Percentiles rank a stretch among this genome's conserved stretches.
These are phyloP conservation scores for Eupelmus urozonus DNA, from an alignment of 2,888 invertebrate species.

Conservation along the genomic window DNA sequence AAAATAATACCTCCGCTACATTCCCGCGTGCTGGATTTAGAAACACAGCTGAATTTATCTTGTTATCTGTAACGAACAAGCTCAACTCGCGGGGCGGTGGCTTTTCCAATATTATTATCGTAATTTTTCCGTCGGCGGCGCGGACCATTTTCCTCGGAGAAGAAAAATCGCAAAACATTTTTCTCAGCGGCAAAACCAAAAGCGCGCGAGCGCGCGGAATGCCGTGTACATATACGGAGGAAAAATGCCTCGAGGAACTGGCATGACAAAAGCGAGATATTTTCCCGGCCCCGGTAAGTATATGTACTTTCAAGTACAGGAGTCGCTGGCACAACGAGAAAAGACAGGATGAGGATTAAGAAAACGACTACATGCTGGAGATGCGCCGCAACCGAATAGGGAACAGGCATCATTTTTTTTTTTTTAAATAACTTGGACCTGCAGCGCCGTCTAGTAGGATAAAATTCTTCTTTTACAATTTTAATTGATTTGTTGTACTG, in stretches of 20 bases:
- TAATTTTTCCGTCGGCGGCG: conserved; percentile 14
- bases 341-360: neutral
- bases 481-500: no score
- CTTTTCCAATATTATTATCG: conserved; percentile 37
- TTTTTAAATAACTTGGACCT: no score
- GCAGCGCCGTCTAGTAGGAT: no score
- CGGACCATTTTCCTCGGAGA: conserved; percentile 14
- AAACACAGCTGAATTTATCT: conserved; percentile 15
- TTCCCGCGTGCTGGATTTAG: neutral
- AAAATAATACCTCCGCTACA: neutral
- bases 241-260: conserved; percentile 23
- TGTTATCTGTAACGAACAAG: conserved; percentile 7
- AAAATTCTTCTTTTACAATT: no score
- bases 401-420: no score
- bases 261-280: neutral
- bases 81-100: neutral
- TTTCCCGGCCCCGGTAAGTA: neutral
- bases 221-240: neutral
- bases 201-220: neutral
- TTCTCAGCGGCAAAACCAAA: conserved; percentile 18
- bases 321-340: neutral
- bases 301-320: neutral
- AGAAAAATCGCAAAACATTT: conserved; percentile 36
- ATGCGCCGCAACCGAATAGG: no score
- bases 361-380: conserved; percentile 4